Base-by-base conservation (phyloP, 2,888 invertebrate genomes). In the Muscina levida region DNA sequence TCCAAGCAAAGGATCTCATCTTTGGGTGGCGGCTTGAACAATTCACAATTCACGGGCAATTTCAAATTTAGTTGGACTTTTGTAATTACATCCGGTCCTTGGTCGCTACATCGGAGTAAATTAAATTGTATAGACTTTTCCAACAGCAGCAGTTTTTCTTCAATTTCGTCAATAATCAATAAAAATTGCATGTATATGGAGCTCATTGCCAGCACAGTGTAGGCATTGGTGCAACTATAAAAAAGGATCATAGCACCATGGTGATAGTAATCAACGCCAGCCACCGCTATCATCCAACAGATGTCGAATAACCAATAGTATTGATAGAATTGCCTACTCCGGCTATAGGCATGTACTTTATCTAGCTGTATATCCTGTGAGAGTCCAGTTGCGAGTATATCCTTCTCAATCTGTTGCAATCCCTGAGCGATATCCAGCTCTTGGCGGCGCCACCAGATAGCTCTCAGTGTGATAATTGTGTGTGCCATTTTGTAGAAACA, bases 141-240 rank as follows among this genome's bases (percentile, higher is more conserved):
- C 2, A 76, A 37, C 19, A 57, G 17, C 31, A 79, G n/a, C 77
- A 87, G 72, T 39, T 82, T 82, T 0, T 26, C 53, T 17, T 88
- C 84, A 66, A 87, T 75, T 11, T 87, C 83, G 13, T 73, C 72
- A n/a, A 87, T 84, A 2, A 85, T 68, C 11, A 84, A 19, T 3
- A 82, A 19, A 65, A 84, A 80, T 70, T 88, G 86, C 56, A 85
- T 67, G 42, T 84, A 87, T 0, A 85, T 83, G 0, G 84, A 84
- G 0, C 86, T 80, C 0, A 86, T 83, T 8, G 85, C 83, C 22
- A 83, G 84, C 1, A 79, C 46, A 42, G 82, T 84, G 26, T 65
- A 83, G 1, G 83, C 0, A 4, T 83, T 72, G 0, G 80, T 79
- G 4, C 31, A 37, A 1, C 13, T 17, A 13, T 26, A 56, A 1